These are phyloP conservation scores for Sycophila sp. DNA, from an alignment of 1,140 invertebrate genomes.

Conservation along the genomic window DNA sequence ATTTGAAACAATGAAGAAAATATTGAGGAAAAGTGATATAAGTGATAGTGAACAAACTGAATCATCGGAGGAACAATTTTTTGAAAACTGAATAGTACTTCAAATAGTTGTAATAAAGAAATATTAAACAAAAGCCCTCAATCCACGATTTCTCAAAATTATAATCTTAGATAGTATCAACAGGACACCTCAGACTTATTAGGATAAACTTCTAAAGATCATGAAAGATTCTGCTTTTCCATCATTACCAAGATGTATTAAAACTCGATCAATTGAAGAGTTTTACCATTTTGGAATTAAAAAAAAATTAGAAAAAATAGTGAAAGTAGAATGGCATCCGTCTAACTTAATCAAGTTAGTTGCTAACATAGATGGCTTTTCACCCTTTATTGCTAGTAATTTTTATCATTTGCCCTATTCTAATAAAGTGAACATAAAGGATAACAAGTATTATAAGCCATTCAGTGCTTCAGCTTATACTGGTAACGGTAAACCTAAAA, in stretches of 20 bases:
- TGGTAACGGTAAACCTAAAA: slow-evolving; percentile 32
- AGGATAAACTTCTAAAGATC: not conserved
- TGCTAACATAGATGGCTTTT: not conserved
- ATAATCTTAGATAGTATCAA: not conserved
- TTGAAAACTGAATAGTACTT: no score
- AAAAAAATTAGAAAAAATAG: not conserved
- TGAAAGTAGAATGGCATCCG: not conserved
- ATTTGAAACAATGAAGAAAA: no score
- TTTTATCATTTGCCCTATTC: slow-evolving; percentile 23
- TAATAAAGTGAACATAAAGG: slow-evolving; percentile 6
- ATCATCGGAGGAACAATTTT: no score
- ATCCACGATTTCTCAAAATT: no score
- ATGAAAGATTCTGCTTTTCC: not conserved
- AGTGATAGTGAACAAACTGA: no score
- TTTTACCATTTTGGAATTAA: not conserved
- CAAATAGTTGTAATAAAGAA: not conserved
- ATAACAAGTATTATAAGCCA: slow-evolving; percentile 25
- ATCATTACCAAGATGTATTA: not conserved
- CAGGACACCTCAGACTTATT: not conserved
- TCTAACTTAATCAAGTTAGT: not conserved
- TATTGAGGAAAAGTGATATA: no score
- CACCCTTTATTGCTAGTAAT: not conserved
- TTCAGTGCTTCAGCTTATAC: slow-evolving; percentile 36
- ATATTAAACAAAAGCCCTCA: no score
- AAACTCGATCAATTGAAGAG: not conserved